These are phyloP conservation scores for Myiagra hebetior DNA, from an alignment of 2,113 vertebrate genomes.

Conservation along the genomic window DNA sequence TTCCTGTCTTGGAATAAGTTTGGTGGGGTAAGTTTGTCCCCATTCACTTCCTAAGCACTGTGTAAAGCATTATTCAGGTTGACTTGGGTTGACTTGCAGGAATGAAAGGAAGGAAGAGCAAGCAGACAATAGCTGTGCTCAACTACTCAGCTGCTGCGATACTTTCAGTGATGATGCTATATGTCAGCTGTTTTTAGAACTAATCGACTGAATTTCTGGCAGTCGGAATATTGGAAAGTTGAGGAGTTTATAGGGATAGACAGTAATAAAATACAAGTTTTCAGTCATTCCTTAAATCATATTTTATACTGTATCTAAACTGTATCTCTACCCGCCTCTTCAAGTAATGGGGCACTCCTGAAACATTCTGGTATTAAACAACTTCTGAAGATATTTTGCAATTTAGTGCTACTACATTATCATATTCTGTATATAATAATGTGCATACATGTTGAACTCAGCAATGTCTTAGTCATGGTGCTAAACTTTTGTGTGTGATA, in stretches of 20 bases:
- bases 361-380: not conserved
- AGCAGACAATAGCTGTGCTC: not conserved
- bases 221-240: not conserved
- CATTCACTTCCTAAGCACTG: not conserved
- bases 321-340: not conserved
- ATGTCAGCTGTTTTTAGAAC: not conserved
- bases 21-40: not conserved
- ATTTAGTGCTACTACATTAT: not conserved
- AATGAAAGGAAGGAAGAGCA: not conserved
- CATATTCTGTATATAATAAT: not conserved
- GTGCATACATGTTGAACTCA: not conserved
- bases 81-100: not conserved
- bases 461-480: not conserved
- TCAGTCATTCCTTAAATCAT: not conserved
- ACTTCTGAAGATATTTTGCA: not conserved
- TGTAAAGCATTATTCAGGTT: not conserved
- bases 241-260: not conserved
- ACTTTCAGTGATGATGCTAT: not conserved
- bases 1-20: not conserved
- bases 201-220: not conserved
- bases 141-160: not conserved
- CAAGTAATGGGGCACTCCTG: not conserved
- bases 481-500: not conserved
- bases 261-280: not conserved
- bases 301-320: not conserved